Conservation (phyloP, 2,888 invertebrate species). For the Drosophila bunnanda region DNA sequence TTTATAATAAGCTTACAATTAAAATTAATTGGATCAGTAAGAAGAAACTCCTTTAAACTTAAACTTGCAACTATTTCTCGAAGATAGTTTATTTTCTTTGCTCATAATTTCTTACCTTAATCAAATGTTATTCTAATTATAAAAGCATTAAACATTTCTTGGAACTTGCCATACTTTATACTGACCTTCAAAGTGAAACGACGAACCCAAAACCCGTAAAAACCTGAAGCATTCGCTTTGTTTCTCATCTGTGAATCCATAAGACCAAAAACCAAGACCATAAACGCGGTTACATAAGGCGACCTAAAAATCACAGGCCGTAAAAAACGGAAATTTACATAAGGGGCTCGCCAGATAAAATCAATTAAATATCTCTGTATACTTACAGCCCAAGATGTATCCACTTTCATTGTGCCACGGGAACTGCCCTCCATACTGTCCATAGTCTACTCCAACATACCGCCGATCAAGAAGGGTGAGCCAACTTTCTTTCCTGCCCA, state of each 20-base stretch:
- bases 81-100: not conserved
- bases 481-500: not conserved
- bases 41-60: not conserved
- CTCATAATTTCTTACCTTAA: not conserved
- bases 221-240: conserved; percentile 15
- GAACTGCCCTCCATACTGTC: conserved; percentile 92
- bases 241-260: conserved; percentile 16
- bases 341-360: conserved; percentile 18
- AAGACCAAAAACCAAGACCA: conserved; percentile 14
- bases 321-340: conserved; percentile 24
- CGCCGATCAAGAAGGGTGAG: conserved; percentile 92
- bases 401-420: conserved; percentile 90
- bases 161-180: conserved; percentile 2
- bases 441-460: conserved; percentile 92
- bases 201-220: conserved; percentile 1
- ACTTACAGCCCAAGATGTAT: conserved; percentile 70
- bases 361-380: conserved; percentile 20
- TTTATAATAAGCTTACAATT: not conserved
- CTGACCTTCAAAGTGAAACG: conserved; percentile 44
- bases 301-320: conserved; percentile 27
- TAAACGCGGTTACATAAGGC: conserved; percentile 20
- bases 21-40: not conserved
- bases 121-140: not conserved
- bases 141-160: not conserved
- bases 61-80: not conserved